phyloP scores from a whole-genome alignment of 2,113 vertebrate species.

The Poecilia latipinna region DNA sequence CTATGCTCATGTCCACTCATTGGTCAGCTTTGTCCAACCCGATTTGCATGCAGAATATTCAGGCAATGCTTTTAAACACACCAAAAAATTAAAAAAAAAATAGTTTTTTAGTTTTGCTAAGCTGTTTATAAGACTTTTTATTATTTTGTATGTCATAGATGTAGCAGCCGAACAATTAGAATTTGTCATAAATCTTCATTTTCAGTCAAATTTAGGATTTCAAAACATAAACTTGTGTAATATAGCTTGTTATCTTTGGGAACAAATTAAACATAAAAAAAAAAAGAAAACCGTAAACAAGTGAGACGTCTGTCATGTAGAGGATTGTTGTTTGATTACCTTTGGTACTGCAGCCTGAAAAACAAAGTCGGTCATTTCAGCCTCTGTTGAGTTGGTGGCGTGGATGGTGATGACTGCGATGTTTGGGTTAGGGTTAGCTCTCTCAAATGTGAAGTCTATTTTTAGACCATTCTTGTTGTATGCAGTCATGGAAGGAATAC shows the following conservation, averaged over 20 bases:
- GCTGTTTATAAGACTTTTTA: too few relatives aligned
- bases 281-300: not conserved
- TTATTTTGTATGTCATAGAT: too few relatives aligned
- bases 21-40: not conserved
- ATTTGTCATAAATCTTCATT: too few relatives aligned
- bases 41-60: not conserved
- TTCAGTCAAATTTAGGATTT: not conserved
- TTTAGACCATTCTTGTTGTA: slow-evolving; percentile 98
- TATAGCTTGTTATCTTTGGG: not conserved
- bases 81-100: too few relatives aligned
- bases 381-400: slow-evolving; percentile 93
- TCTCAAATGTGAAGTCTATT: slow-evolving; percentile 98
- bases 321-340: slow-evolving; percentile 73
- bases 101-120: too few relatives aligned
- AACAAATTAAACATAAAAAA: not conserved
- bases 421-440: slow-evolving; percentile 95
- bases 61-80: too few relatives aligned
- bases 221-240: not conserved
- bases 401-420: slow-evolving; percentile 97
- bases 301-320: not conserved
- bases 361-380: slow-evolving; percentile 98
- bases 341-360: slow-evolving; percentile 99
- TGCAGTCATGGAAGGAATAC: slow-evolving; percentile 94
- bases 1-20: too few relatives aligned
- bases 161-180: too few relatives aligned